Percentiles rank a stretch among this genome's conserved stretches.
phyloP scores from a whole-genome alignment of 2,888 invertebrate genomes.

The Machimus rusticus region DNA sequence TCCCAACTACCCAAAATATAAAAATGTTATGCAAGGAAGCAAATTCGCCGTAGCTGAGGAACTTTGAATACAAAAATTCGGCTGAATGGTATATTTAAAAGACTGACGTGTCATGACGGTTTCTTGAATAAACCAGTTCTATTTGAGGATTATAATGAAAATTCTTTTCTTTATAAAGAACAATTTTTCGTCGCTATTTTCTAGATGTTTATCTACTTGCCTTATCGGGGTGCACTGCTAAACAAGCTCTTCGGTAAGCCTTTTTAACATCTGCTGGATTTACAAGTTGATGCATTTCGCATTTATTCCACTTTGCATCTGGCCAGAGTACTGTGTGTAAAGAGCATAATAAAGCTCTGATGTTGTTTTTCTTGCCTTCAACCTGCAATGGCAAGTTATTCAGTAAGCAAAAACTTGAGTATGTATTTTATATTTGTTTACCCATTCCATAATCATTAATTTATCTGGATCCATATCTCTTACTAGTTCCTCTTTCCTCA shows the following conservation, averaged over 20 bases:
- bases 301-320: constrained; percentile 90
- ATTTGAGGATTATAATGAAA: too few relatives aligned
- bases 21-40: too few relatives aligned
- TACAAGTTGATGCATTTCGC: constrained; percentile 95
- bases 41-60: too few relatives aligned
- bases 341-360: constrained; percentile 92
- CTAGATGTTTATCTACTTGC: constrained; percentile 64
- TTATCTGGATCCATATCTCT: constrained; percentile 93
- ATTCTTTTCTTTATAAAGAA: too few relatives aligned
- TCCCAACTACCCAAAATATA: too few relatives aligned
- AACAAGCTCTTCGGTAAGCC: constrained; percentile 91
- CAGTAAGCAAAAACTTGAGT: neutral
- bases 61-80: too few relatives aligned
- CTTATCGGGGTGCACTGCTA: constrained; percentile 99
- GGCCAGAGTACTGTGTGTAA: constrained; percentile 94
- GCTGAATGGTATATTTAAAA: too few relatives aligned
- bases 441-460: constrained; percentile 83
- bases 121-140: too few relatives aligned
- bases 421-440: constrained; percentile 58
- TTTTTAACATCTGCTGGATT: constrained; percentile 94
- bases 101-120: too few relatives aligned
- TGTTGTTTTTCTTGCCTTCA: constrained; percentile 95
- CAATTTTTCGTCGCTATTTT: too few relatives aligned
- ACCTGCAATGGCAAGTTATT: constrained; percentile 66
- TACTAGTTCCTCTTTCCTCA: constrained; percentile 86